Evolutionary conservation across 2,797 vertebrate genomes (phyloP).

Genomic region (Psittacula derbiana): DNA sequence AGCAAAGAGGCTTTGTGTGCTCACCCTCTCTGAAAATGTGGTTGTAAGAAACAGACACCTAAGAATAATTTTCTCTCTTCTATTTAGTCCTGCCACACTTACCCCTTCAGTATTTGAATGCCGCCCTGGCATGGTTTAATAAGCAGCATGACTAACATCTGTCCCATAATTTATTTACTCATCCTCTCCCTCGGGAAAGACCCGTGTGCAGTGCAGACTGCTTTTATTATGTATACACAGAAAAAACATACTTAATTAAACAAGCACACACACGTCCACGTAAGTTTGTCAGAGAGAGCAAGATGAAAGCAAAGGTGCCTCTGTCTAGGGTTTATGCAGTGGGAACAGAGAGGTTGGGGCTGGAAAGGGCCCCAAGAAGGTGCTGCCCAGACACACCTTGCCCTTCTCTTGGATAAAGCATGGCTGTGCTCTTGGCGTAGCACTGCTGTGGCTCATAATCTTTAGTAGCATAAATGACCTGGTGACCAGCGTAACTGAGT

Average conservation of each 20-base stretch:
- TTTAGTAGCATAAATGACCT: not conserved
- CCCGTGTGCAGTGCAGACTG: not conserved
- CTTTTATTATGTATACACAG: not conserved
- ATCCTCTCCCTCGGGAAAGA: not conserved
- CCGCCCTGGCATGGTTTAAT: not conserved
- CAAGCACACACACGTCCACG: not conserved
- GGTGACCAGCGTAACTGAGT: accelerated
- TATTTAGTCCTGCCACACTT: not conserved
- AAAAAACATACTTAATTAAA: not conserved
- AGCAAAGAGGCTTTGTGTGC: not conserved
- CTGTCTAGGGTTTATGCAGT: not conserved
- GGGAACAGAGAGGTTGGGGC: accelerated
- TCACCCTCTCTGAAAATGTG: not conserved
- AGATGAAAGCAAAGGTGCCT: not conserved
- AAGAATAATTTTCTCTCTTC: not conserved
- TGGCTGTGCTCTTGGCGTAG: accelerated
- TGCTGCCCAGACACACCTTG: not conserved
- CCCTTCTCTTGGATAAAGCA: not conserved
- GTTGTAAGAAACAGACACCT: not conserved
- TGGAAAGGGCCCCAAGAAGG: not conserved
- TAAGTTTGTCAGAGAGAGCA: not conserved
- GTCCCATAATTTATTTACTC: not conserved
- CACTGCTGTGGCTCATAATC: accelerated
- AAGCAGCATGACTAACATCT: slow-evolving; percentile 11
- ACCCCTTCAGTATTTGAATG: not conserved